Evolutionary conservation across 2,888 invertebrate species (phyloP), one percentile per base, ranked within the genome.

Genomic region (Rhagium mordax): DNA sequence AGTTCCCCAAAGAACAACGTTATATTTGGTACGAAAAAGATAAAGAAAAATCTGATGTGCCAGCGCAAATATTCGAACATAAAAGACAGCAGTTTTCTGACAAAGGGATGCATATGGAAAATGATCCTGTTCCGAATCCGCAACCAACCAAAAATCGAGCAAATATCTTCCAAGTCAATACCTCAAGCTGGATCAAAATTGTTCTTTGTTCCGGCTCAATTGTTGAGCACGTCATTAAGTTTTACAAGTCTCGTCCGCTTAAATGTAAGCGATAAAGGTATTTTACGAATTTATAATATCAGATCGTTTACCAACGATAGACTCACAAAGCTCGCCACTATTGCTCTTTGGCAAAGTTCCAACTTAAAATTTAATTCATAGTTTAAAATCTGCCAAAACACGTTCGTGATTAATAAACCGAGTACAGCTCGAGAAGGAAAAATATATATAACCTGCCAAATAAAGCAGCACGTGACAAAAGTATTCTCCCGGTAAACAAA

Each of bases 301-400:
- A 20, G 18, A 59, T 59, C 59, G n/a, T 55, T 27, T 57, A 33
- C 33, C 18, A 33, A 20, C 5, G 10, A 20, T 27, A 27, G 64
- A 27, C 64, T 16, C 49, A 51, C 64, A 64, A 51, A 59, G 59
- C 59, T 16, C 59, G 33, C 49, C 51, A 64, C 49, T 27, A 64
- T 27, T 18, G 49, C 15, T 57, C 3, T 49, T 64, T 64, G 64
- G 64, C 64, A 16, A 24, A 18, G 13, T 4, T 49, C 64, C 64
- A 64, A 51, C 64, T 27, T 29, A 27, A 51, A 24, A 64, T 64
- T 64, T 64, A 64, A 64, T 64, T 64, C 64, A 64, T 64, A 64
- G 64, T 51, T 49, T 64, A 27, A 64, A 64, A 64, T 49, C 51
- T 64, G 64, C 64, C 64, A 64, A 64, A 64, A 64, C 64, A 64